These are phyloP conservation scores for Gymnoscopelus braueri DNA, from an alignment of 2,797 vertebrate species.

Conservation along the genomic window DNA sequence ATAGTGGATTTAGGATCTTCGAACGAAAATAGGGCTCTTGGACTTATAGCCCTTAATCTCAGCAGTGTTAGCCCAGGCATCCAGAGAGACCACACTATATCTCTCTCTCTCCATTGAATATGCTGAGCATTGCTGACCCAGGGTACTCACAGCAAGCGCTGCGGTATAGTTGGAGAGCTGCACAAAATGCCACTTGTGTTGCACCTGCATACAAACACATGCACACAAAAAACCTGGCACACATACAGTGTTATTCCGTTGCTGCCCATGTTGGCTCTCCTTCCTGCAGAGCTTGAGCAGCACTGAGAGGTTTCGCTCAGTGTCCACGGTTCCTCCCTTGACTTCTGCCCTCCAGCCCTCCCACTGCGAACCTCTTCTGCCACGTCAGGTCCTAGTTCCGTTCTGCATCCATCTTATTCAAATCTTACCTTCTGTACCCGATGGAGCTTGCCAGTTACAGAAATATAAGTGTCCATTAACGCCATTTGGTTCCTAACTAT, in stretches of 20 bases:
- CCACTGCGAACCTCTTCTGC: background rate
- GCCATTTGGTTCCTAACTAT: no score
- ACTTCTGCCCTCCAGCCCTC: background rate
- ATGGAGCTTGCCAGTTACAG: no score
- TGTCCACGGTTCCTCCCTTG: conserved; percentile 2
- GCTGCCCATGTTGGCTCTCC: background rate
- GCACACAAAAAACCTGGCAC: no score
- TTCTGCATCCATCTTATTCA: no score
- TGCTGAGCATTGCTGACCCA: conserved; percentile 38
- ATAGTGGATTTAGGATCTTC: no score
- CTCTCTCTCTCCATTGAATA: conserved; percentile 27
- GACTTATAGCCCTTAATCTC: conserved; percentile 42
- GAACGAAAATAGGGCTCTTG: background rate
- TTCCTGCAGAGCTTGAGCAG: background rate
- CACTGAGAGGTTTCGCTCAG: conserved; percentile 13
- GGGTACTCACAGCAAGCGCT: conserved; percentile 22
- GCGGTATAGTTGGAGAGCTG: background rate
- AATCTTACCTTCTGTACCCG: no score
- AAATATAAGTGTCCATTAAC: no score
- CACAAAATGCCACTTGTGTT: conserved; percentile 14
- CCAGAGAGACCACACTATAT: conserved; percentile 13
- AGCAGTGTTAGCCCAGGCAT: conserved; percentile 26
- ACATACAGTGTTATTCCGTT: no score
- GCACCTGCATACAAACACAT: conserved; percentile 15
- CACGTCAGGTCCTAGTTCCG: no score